Evolutionary conservation across 1,140 invertebrate species (phyloP).

Genomic region (Panagrolaimus sp.): DNA sequence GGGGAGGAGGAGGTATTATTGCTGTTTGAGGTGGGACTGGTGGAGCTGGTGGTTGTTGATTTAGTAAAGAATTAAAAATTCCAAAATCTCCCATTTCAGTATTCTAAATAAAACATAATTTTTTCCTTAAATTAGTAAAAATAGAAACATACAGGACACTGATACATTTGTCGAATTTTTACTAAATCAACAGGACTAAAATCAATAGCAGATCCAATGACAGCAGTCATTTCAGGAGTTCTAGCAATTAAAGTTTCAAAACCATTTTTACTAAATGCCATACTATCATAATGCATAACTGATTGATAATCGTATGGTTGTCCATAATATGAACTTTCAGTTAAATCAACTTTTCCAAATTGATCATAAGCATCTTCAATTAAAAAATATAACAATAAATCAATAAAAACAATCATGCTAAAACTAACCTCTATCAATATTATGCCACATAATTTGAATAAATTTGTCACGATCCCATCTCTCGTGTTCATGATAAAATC

Average conservation of each 20-base stretch:
- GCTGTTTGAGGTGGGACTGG: not conserved
- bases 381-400: slow-evolving; percentile 16
- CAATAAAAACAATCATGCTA: not conserved
- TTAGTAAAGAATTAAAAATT: slow-evolving; percentile 14
- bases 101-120: not conserved
- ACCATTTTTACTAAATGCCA: slow-evolving; percentile 55
- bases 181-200: slow-evolving; percentile 52
- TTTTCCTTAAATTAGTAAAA: not conserved
- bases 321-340: slow-evolving; percentile 52
- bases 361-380: slow-evolving; percentile 54
- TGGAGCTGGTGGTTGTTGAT: not conserved
- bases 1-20: not conserved
- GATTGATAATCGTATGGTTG: slow-evolving; percentile 50
- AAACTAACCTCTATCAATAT: slow-evolving; percentile 63
- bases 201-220: slow-evolving; percentile 56
- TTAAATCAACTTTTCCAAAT: slow-evolving; percentile 51
- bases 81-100: not conserved
- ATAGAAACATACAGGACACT: slow-evolving; percentile 26
- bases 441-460: slow-evolving; percentile 65
- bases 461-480: slow-evolving; percentile 67
- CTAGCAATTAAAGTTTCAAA: slow-evolving; percentile 53
- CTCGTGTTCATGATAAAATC: slow-evolving; percentile 66
- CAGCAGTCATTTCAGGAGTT: slow-evolving; percentile 48
- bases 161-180: slow-evolving; percentile 56
- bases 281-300: slow-evolving; percentile 50